A percentile compares a stretch with the other conserved stretches of the same genome.
Evolutionary conservation across 2,888 invertebrate species (phyloP).

Genomic region (Entomobrya proxima): DNA sequence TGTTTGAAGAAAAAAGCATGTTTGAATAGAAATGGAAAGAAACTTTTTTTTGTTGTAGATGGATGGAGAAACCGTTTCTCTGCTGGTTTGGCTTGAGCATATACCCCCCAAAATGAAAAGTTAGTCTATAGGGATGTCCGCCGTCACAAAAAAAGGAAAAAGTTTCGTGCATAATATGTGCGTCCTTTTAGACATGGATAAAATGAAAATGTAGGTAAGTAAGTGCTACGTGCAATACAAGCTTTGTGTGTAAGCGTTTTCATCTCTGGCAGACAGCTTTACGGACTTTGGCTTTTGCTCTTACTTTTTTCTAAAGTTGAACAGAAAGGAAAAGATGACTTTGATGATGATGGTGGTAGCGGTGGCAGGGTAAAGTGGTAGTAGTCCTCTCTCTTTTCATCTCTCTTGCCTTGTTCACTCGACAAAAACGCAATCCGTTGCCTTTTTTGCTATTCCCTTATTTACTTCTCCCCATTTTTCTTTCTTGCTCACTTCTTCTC

Average conservation of each 20-base stretch:
- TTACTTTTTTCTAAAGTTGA: constrained; percentile 24
- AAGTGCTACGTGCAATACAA: neutral
- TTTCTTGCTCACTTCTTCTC: constrained; percentile 7
- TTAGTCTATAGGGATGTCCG: constrained; percentile 3
- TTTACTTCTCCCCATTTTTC: constrained; percentile 23
- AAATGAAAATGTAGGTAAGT: neutral
- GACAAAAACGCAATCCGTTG: neutral
- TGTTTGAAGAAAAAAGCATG: neutral
- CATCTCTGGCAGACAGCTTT: constrained; percentile 41
- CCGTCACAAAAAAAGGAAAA: constrained; percentile 1
- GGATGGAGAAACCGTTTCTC: constrained; percentile 47
- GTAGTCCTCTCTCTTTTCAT: constrained; percentile 39
- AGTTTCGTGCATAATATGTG: neutral
- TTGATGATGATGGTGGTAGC: neutral
- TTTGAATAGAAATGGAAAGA: constrained; percentile 15
- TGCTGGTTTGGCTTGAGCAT: neutral
- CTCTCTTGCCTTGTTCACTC: neutral
- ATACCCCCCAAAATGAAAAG: constrained; percentile 15
- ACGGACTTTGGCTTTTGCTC: constrained; percentile 8
- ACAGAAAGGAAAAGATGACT: constrained; percentile 16
- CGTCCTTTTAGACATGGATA: neutral
- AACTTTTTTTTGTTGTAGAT: neutral
- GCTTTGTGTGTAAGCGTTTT: neutral
- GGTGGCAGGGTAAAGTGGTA: neutral
- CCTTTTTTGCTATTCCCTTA: constrained; percentile 21